phyloP scores from a whole-genome alignment of 2,113 vertebrate species.

The Lasiurus cinereus region DNA sequence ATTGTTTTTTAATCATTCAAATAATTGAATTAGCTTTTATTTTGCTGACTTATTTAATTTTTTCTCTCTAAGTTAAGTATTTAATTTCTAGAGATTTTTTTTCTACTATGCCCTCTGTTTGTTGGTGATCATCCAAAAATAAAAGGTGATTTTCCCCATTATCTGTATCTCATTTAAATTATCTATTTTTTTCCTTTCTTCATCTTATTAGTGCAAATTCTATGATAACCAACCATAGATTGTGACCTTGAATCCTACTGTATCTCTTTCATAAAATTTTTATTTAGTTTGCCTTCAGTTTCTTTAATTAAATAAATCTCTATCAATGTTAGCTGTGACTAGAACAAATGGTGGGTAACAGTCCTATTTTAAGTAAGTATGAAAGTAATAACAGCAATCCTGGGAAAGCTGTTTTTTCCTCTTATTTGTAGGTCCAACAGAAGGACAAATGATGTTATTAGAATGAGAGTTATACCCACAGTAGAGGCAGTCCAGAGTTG shows the following conservation, averaged over 20 bases:
- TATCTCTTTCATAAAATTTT: slow-evolving; percentile 64
- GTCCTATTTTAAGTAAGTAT: slow-evolving; percentile 74
- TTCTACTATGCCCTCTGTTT: background rate
- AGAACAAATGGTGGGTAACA: slow-evolving; percentile 33
- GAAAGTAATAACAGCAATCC: slow-evolving; percentile 39
- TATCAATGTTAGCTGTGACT: slow-evolving; percentile 64
- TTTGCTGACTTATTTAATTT: slow-evolving; percentile 31
- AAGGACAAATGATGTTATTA: slow-evolving; percentile 54
- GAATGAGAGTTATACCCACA: background rate
- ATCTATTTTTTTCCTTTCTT: background rate
- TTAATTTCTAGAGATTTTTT: slow-evolving; percentile 36
- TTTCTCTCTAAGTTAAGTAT: background rate
- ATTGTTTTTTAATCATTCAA: slow-evolving; percentile 65
- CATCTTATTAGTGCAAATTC: slow-evolving; percentile 3
- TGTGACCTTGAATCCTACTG: slow-evolving; percentile 63
- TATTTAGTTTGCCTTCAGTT: slow-evolving; percentile 62
- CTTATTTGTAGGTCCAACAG: slow-evolving; percentile 36
- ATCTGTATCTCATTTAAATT: slow-evolving; percentile 42
- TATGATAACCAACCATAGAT: background rate
- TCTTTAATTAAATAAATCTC: slow-evolving; percentile 62
- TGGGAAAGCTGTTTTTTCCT: slow-evolving; percentile 42
- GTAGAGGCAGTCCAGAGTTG: background rate
- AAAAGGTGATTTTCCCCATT: background rate
- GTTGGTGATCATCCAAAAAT: background rate
- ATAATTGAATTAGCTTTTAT: slow-evolving; percentile 28